Base-by-base conservation (phyloP, 2,888 invertebrate species). In the Papilio demoleus region DNA sequence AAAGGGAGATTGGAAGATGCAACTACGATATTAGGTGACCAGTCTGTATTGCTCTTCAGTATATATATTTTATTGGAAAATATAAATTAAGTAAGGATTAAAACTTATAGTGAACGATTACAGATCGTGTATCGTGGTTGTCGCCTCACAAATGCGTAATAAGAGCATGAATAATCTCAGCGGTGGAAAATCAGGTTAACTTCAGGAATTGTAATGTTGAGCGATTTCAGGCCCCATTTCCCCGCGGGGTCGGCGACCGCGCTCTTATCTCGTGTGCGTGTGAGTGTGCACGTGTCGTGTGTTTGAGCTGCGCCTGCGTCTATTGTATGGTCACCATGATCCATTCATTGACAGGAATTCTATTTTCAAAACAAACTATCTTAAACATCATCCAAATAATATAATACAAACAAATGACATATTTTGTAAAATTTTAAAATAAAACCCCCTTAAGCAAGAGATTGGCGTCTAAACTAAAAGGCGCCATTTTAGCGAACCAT, bases 171-270 rank as follows among this genome's bases (percentile, higher is more conserved):
- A 67, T 53, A 67, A 67, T 61, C 53, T 61, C 12, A 1, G 17
- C 27, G n/a, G n/a, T 65, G 47, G 34, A 61, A 63, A 68, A 68
- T 68, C 45, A 68, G 68, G 68, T 68, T 68, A 68, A 69, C 64
- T 69, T 65, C 65, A 65, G 65, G 72, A 78, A 78, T 75, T 78
- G 79, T 76, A 80, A 80, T 80, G 78, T 81, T 79, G 77, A 81
- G 76, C 76, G 80, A 82, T 90, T 90, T 90, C 90, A 91, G 88
- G 86, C 85, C 82, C 81, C 84, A 88, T 88, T 89, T 87, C 88
- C 84, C 83, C 79, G 70, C 72, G 76, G 78, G 91, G 86, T 89
- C 88, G 83, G 64, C 80, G 88, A 84, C 88, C 88, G 84, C 59
- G 75, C 83, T 85, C 87, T 91, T 91, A 90, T 92, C 91, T 87